Percentiles rank a stretch among this genome's conserved stretches.
Evolutionary conservation across 1,140 invertebrate genomes (phyloP).

Genomic region (Trachymyrmex cornetzi): DNA sequence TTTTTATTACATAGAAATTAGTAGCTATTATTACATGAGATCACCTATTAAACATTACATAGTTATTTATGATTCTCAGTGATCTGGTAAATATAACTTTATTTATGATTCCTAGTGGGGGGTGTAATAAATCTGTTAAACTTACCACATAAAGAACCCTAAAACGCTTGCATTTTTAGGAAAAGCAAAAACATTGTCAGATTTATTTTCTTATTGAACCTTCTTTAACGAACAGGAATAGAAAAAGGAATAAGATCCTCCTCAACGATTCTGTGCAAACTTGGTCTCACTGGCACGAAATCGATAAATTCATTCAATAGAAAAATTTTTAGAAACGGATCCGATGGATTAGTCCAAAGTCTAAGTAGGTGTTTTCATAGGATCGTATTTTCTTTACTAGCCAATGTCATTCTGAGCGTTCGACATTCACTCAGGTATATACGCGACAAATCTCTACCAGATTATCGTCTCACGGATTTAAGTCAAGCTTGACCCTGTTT

Average conservation of each 20-base stretch:
- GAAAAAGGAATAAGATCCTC: not conserved
- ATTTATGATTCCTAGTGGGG: not conserved
- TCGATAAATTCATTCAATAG: not conserved
- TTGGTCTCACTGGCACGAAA: not conserved
- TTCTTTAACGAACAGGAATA: not conserved
- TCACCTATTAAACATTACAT: not conserved
- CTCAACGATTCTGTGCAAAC: not conserved
- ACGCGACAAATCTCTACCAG: not conserved
- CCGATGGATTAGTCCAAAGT: not conserved
- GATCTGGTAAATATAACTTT: not conserved
- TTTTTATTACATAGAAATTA: not conserved
- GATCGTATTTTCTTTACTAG: not conserved
- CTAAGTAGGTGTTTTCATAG: constrained; percentile 36
- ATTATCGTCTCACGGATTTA: not conserved
- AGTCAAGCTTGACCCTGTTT: not conserved
- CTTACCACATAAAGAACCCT: not conserved
- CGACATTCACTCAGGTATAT: not conserved
- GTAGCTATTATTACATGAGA: too few species aligned
- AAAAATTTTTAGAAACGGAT: constrained; percentile 19
- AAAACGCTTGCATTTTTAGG: not conserved
- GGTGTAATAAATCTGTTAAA: not conserved
- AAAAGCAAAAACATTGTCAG: not conserved
- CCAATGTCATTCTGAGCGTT: not conserved
- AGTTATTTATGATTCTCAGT: not conserved
- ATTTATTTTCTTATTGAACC: too few species aligned